Evolutionary conservation across 2,797 vertebrate genomes (phyloP), one percentile per base, ranked within the genome.

Genomic region (Arctocebus calabarensis): DNA sequence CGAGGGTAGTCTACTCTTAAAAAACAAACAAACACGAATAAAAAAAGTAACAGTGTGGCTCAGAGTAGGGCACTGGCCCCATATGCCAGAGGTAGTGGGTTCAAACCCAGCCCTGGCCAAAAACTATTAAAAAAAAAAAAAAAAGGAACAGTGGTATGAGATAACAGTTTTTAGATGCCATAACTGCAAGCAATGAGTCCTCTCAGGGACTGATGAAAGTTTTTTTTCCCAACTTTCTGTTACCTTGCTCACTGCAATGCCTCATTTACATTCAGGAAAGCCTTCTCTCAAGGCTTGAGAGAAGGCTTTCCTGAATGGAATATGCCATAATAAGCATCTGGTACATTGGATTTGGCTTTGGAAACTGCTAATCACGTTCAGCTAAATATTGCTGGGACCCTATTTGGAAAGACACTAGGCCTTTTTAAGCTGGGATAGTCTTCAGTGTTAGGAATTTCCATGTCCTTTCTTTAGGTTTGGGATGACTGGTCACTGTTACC

Each of bases 321-420:
- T 59, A 62, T 32, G 73, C 68, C 62, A 7, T 74, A 90, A 16
- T 57, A 71, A 66, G 59, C 10, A 75, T 22, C 78, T 52, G 90
- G 55, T 45, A 92, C 25, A 45, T 55, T 68, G 14, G 40, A 86
- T 82, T 96, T 68, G 14, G 45, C 82, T 82, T 96, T 48, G 71
- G 52, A 93, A 88, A 95, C 37, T 40, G 34, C 57, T 94, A 85
- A 84, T 71, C 37, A 82, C 90, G 85, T 82, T 82, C 40, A 59
- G 68, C 74, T 84, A 75, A 90, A 84, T 81, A 75, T 70, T 57
- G 45, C 32, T 85, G 55, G 40, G 34, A 94, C 10, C 40, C 37
- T 81, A 43, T 68, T 84, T 55, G 81, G 71, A 84, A 96, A 92
- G 48, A 89, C 19, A 91, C 20, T 43, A 93, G 66, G 83, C 94